Conservation (phyloP, 2,888 invertebrate genomes). For the Plagodis dolabraria region DNA sequence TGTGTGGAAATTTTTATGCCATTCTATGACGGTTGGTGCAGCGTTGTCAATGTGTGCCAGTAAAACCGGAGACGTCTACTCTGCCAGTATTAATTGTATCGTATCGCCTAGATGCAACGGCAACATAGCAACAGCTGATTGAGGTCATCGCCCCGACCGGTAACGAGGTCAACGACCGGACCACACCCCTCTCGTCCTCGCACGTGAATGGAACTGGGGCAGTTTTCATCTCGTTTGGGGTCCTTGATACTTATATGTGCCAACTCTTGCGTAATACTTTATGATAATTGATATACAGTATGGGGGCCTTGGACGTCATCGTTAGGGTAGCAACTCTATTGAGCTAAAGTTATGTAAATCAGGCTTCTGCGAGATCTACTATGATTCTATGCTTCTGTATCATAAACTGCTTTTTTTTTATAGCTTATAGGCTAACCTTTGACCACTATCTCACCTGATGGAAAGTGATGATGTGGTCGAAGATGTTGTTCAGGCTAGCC, state of each 20-base stretch:
- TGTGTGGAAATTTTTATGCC: slow-evolving; percentile 50
- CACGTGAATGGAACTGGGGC: slow-evolving; percentile 51
- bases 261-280: slow-evolving; percentile 11
- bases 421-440: too few species aligned
- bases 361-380: not conserved
- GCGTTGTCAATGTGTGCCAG: slow-evolving; percentile 25
- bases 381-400: too few species aligned
- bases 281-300: not conserved
- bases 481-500: too few species aligned
- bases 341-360: not conserved
- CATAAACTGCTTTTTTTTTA: too few species aligned
- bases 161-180: slow-evolving; percentile 56
- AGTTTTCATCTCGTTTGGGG: slow-evolving; percentile 37
- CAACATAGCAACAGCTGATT: slow-evolving; percentile 34
- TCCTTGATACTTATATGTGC: slow-evolving; percentile 20
- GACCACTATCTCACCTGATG: too few species aligned
- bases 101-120: slow-evolving; percentile 56
- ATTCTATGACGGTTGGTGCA: slow-evolving; percentile 32
- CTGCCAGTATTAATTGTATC: slow-evolving; percentile 39
- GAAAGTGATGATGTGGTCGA: too few species aligned
- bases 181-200: slow-evolving; percentile 47
- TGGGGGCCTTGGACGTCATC: not conserved
- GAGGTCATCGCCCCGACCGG: slow-evolving; percentile 63
- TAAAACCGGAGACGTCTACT: slow-evolving; percentile 46
- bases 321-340: not conserved